phyloP scores from a whole-genome alignment of 2,113 vertebrate species.

The Prunella himalayana region DNA sequence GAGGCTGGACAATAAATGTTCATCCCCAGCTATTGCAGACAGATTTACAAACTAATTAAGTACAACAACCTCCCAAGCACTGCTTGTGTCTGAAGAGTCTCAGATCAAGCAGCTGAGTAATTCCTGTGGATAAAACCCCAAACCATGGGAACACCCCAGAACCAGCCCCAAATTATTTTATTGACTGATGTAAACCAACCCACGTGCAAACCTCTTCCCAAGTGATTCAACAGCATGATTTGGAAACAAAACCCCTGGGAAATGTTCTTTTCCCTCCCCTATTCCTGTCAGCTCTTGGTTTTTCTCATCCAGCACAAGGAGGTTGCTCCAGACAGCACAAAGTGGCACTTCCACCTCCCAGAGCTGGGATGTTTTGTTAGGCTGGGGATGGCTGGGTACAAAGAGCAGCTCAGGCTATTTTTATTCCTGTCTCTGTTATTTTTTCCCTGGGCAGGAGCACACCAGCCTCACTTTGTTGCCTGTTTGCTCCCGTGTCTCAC shows the following conservation, averaged over 20 bases:
- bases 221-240: neutral
- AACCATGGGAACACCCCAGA: neutral
- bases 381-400: neutral
- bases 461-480: neutral
- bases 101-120: neutral
- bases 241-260: neutral
- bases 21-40: neutral
- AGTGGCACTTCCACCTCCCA: neutral
- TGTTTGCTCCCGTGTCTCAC: neutral
- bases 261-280: neutral
- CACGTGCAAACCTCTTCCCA: neutral
- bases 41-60: slow-evolving; percentile 39
- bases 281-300: rapidly evolving
- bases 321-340: neutral
- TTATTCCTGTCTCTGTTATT: neutral
- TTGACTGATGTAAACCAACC: neutral
- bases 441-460: neutral
- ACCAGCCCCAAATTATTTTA: neutral
- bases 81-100: neutral
- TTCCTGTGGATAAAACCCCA: neutral
- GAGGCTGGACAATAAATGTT: neutral
- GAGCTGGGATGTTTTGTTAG: neutral
- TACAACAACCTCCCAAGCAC: neutral
- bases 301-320: neutral
- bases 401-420: neutral